phyloP scores from a whole-genome alignment of 2,797 vertebrate genomes.

The Darevskia mixta region DNA sequence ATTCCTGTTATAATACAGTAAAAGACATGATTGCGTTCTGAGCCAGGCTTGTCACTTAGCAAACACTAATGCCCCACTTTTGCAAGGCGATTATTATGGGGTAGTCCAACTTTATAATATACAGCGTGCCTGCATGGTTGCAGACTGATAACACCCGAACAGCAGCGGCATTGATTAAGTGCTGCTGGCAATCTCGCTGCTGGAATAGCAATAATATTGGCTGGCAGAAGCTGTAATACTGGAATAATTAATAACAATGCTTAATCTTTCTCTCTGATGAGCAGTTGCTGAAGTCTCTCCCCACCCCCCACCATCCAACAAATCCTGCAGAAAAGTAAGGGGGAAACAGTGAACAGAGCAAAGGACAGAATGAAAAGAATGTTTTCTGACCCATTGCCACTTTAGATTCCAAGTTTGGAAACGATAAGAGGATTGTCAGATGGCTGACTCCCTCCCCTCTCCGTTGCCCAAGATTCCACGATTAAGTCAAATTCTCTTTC shows the following conservation, averaged over 20 bases:
- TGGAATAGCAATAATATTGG: slow-evolving; percentile 58
- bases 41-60: slow-evolving; percentile 62
- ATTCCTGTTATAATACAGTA: slow-evolving; percentile 38
- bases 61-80: slow-evolving; percentile 68
- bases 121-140: slow-evolving; percentile 58
- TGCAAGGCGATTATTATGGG: slow-evolving; percentile 63
- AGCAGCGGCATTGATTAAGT: slow-evolving; percentile 63
- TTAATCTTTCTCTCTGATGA: slow-evolving; percentile 62
- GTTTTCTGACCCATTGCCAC: neutral
- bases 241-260: slow-evolving; percentile 68
- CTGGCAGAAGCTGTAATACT: slow-evolving; percentile 49
- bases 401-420: neutral
- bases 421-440: slow-evolving; percentile 17
- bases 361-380: neutral
- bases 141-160: slow-evolving; percentile 65
- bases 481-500: slow-evolving; percentile 25
- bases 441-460: neutral
- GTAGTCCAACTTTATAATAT: slow-evolving; percentile 64
- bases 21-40: slow-evolving; percentile 52
- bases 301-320: neutral
- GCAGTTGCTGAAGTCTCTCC: slow-evolving; percentile 32
- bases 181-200: slow-evolving; percentile 60
- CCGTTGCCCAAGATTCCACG: neutral
- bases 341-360: neutral
- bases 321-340: slow-evolving; percentile 24